Evolutionary conservation across 2,888 invertebrate genomes (phyloP), one percentile per base, ranked within the genome.

Genomic region (Baccha elongata): DNA sequence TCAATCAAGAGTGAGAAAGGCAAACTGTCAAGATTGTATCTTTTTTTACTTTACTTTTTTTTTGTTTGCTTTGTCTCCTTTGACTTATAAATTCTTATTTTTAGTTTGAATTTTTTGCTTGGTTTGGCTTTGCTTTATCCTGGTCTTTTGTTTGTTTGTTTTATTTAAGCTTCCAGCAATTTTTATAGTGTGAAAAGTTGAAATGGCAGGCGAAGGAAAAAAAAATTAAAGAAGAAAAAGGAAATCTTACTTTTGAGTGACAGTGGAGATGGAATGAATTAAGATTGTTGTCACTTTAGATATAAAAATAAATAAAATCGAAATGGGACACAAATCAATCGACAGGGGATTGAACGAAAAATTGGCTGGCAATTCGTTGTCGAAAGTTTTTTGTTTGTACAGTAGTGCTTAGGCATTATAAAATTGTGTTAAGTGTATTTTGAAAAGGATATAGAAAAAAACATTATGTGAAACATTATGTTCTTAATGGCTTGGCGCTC

Each of bases 341-440:
- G 81, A 62, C 62, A 53, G 32, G 53, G 52, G 75, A 81, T 81
- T 60, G 44, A 65, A 53, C 46, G 23, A 67, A 64, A 58, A 81
- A 76, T 81, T 81, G 81, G 67, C 76, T 67, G 65, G 53, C 71
- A 81, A 81, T 76, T 67, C 72, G 48, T 19, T 52, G 69, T 72
- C 23, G 46, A 67, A 74, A 46, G 17, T 58, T 60, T 29, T 42
- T 29, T 40, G 8, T 50, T 65, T 44, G 5, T 15, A 23, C 40
- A 17, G 23, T 11, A 35, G 11, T 19, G n/a, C 35, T 35, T 35
- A 53, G 26, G 26, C 3, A 26, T 26, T 26, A 32, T 32, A 32
- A 5, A 8, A 32, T 32, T 32, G 29, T 32, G 29, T 6, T 32
- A 7, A 32, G 4, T 32, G 29, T n/a, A 32, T 32, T 32, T 7